Conservation (phyloP, 2,888 invertebrate genomes). For the Ectropis crepuscularia region DNA sequence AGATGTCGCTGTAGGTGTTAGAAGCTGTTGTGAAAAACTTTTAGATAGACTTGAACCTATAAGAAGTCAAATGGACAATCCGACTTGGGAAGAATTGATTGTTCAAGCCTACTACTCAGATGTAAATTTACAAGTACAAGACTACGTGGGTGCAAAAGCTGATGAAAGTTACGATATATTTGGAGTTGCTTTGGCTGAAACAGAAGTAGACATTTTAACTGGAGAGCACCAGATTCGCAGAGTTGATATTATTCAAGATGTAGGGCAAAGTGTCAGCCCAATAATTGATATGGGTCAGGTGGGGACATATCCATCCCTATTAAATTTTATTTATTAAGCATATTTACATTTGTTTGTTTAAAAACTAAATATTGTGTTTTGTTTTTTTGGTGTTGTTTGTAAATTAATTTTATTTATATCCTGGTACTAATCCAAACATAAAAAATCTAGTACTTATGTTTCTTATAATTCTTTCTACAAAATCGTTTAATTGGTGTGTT, state of each 20-base stretch:
- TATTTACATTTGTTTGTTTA: too few species aligned
- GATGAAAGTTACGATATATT: constrained; percentile 64
- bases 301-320: constrained; percentile 46
- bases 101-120: constrained; percentile 61
- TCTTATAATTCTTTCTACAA: too few species aligned
- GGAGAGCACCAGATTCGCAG: constrained; percentile 86
- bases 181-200: constrained; percentile 85
- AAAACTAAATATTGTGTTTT: background rate
- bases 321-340: too few species aligned
- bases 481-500: too few species aligned
- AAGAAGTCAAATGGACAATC: constrained; percentile 60
- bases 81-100: constrained; percentile 79
- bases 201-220: constrained; percentile 89
- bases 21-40: constrained; percentile 76
- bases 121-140: constrained; percentile 53
- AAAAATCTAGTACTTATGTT: too few species aligned
- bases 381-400: too few species aligned
- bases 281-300: constrained; percentile 87
- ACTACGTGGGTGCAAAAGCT: constrained; percentile 47
- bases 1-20: constrained; percentile 81
- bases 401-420: too few species aligned
- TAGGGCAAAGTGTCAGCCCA: constrained; percentile 86
- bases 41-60: constrained; percentile 72
- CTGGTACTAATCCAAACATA: too few species aligned
- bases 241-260: constrained; percentile 87